Evolutionary conservation across 2,797 vertebrate genomes (phyloP).

Genomic region (Ataeniobius toweri): DNA sequence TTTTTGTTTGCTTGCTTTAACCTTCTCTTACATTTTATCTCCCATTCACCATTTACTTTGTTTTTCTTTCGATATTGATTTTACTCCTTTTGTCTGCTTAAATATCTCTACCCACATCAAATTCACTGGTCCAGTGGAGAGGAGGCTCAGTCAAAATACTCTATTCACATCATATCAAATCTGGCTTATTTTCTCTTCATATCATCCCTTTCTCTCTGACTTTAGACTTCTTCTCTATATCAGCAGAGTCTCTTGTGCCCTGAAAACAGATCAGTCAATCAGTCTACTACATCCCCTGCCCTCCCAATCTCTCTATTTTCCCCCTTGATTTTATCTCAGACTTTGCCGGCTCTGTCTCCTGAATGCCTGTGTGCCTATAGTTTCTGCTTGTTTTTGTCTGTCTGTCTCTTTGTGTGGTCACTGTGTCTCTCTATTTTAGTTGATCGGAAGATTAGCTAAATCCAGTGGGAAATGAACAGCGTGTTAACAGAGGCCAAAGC

Average conservation of each 20-base stretch:
- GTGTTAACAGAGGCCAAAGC: slow-evolving; percentile 47
- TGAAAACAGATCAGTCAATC: slow-evolving; percentile 59
- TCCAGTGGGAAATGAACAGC: slow-evolving; percentile 47
- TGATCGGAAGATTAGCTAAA: slow-evolving; percentile 56
- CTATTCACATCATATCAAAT: slow-evolving; percentile 54
- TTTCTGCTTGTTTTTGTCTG: slow-evolving; percentile 18
- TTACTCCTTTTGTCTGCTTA: slow-evolving; percentile 25
- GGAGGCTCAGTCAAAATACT: slow-evolving; percentile 53
- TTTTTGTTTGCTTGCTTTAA: slow-evolving; percentile 26
- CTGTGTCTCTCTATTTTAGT: slow-evolving; percentile 25
- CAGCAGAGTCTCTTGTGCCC: slow-evolving; percentile 47
- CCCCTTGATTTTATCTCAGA: slow-evolving; percentile 43
- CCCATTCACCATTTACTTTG: neutral
- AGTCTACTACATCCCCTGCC: slow-evolving; percentile 26
- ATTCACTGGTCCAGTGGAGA: slow-evolving; percentile 39
- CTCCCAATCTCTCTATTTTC: slow-evolving; percentile 41
- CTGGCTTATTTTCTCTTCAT: slow-evolving; percentile 28
- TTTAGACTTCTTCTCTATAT: slow-evolving; percentile 35
- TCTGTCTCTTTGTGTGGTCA: slow-evolving; percentile 36
- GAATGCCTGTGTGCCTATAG: slow-evolving; percentile 17
- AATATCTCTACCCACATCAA: slow-evolving; percentile 32
- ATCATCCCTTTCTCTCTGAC: slow-evolving; percentile 31
- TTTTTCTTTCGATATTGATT: slow-evolving; percentile 17
- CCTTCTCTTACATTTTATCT: slow-evolving; percentile 14
- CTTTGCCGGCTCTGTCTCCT: slow-evolving; percentile 30